Conservation (phyloP, 2,113 vertebrate genomes). For the Pterocles gutturalis region DNA sequence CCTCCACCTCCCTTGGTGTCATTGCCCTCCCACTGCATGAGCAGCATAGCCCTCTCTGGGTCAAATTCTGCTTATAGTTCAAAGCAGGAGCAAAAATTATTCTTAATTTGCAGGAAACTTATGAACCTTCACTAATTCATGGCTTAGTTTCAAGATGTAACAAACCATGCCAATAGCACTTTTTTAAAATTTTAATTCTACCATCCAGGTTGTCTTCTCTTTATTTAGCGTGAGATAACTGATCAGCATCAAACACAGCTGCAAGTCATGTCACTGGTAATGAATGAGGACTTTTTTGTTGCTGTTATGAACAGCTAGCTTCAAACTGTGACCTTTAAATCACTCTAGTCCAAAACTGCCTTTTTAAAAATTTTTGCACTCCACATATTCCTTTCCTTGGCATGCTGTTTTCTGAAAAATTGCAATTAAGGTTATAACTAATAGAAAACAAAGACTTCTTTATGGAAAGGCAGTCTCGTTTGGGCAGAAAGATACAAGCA, state of each 20-base stretch:
- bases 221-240: neutral
- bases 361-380: neutral
- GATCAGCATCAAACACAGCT: neutral
- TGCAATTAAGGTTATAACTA: neutral
- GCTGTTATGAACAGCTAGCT: conserved; percentile 8
- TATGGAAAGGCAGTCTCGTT: neutral
- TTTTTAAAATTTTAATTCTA: neutral
- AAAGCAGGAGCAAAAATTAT: neutral
- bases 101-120: neutral
- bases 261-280: neutral
- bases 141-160: neutral
- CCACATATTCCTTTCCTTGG: neutral
- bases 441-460: neutral
- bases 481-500: neutral
- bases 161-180: neutral
- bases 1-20: rapidly evolving
- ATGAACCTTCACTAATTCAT: neutral
- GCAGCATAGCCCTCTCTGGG: neutral
- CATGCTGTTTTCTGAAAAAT: neutral
- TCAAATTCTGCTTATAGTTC: neutral
- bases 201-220: neutral
- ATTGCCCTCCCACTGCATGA: neutral
- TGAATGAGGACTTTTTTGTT: neutral
- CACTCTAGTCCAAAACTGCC: neutral
- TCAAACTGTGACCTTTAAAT: conserved; percentile 27